These are phyloP conservation scores for Micropoecilia bifurca DNA, from an alignment of 2,797 vertebrate species.

Conservation along the genomic window DNA sequence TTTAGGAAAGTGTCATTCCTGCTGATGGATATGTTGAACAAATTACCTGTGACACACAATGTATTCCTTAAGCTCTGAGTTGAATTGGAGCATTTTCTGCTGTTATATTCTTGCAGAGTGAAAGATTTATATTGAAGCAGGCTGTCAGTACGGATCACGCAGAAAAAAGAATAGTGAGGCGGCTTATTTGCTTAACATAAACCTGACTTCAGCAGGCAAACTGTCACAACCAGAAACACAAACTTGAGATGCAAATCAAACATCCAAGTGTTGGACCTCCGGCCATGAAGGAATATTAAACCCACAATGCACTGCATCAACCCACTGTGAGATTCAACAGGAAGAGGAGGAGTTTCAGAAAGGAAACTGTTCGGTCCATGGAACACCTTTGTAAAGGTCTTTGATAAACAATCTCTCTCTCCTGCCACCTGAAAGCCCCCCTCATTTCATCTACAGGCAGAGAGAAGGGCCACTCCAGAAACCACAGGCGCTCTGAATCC, in stretches of 20 bases:
- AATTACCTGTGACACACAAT: constrained; percentile 10
- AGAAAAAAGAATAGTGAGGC: constrained; percentile 25
- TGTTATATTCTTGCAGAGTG: constrained; percentile 30
- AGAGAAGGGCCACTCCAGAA: too few relatives aligned
- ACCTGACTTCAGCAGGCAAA: constrained; percentile 13
- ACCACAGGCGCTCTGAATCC: too few relatives aligned
- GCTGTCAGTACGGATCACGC: constrained; percentile 31
- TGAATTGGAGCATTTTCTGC: constrained; percentile 26
- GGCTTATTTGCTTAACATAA: constrained; percentile 24
- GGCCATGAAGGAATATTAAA: not conserved
- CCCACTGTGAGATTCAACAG: too few relatives aligned
- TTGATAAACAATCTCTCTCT: too few relatives aligned
- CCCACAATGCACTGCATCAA: not conserved
- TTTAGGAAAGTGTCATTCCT: not conserved
- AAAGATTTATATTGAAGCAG: constrained; percentile 46
- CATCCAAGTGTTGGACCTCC: constrained; percentile 2
- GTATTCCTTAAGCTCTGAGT: constrained; percentile 17
- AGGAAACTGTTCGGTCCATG: too few relatives aligned
- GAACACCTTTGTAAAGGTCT: too few relatives aligned
- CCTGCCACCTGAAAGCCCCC: too few relatives aligned
- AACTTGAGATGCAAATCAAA: constrained; percentile 9
- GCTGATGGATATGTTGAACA: constrained; percentile 11
- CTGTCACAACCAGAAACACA: constrained; percentile 11
- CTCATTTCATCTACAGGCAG: too few relatives aligned
- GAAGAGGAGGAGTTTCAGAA: too few relatives aligned